Evolutionary conservation across 1,140 invertebrate species (phyloP).

Genomic region (Ceratina australensis): DNA sequence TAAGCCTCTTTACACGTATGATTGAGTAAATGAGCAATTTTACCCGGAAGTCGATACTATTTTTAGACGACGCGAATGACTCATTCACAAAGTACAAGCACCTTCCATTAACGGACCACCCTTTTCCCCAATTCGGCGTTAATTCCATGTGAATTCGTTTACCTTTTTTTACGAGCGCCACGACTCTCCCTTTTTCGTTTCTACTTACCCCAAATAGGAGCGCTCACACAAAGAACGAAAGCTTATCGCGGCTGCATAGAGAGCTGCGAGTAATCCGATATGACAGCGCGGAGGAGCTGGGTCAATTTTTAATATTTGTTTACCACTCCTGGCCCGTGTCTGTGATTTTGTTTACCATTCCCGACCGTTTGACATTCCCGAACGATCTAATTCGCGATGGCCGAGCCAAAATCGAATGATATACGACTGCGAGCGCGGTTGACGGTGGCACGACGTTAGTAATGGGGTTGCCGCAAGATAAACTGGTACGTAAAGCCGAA

Average conservation of each 20-base stretch:
- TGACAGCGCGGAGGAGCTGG: not conserved
- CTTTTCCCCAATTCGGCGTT: slow-evolving; percentile 4
- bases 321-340: too few relatives aligned
- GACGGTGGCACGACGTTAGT: not conserved
- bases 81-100: slow-evolving; percentile 33
- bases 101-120: slow-evolving; percentile 37
- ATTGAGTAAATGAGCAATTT: not conserved
- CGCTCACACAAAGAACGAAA: slow-evolving; percentile 14
- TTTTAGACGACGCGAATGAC: slow-evolving; percentile 23
- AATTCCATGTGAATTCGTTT: slow-evolving; percentile 46
- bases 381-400: not conserved
- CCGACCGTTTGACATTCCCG: too few relatives aligned
- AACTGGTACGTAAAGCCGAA: not conserved
- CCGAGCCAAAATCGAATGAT: not conserved
- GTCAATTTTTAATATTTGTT: not conserved
- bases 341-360: too few relatives aligned
- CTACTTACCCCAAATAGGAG: not conserved
- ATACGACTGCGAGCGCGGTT: not conserved
- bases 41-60: slow-evolving; percentile 13
- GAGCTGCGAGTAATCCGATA: slow-evolving; percentile 11
- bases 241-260: not conserved
- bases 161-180: not conserved
- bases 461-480: not conserved
- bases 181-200: not conserved
- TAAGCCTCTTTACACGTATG: too few relatives aligned